These are phyloP conservation scores for Plectrocnemia conspersa DNA, from an alignment of 1,140 invertebrate species.

Conservation along the genomic window DNA sequence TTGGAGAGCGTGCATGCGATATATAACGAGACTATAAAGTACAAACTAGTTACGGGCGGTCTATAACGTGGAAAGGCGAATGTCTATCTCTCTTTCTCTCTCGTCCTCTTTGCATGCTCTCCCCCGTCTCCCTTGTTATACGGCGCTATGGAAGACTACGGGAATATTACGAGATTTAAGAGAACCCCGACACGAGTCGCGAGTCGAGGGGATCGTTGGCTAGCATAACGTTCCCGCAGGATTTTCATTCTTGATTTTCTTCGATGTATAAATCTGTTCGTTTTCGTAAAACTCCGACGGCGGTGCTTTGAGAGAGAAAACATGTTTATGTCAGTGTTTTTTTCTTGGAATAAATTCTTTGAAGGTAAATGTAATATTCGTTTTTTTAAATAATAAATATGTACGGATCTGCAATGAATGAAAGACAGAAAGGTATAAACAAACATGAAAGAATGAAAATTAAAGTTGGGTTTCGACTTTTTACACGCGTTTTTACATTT, in stretches of 20 bases:
- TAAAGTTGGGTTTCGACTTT: too few species aligned
- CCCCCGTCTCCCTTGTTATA: too few species aligned
- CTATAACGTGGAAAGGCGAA: slow-evolving; percentile 1
- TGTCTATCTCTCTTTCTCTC: slow-evolving; percentile 10
- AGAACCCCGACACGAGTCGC: neutral
- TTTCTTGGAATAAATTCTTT: neutral
- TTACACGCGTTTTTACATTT: too few species aligned
- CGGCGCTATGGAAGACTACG: neutral
- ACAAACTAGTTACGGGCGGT: slow-evolving; percentile 10
- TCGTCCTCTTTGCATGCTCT: too few species aligned
- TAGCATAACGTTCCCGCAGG: slow-evolving; percentile 1
- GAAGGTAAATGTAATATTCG: too few species aligned
- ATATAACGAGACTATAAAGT: slow-evolving; percentile 6
- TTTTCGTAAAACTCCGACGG: neutral
- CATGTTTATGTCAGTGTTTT: neutral
- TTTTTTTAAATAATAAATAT: too few species aligned
- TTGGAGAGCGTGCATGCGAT: slow-evolving; percentile 2
- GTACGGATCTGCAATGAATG: too few species aligned
- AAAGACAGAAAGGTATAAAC: too few species aligned
- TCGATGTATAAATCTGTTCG: neutral
- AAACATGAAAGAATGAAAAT: too few species aligned
- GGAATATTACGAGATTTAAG: slow-evolving; percentile 15
- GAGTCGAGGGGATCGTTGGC: neutral
- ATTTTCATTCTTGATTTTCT: slow-evolving; percentile 1
- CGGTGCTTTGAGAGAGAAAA: too few species aligned